These are phyloP conservation scores for Lipotes vexillifer DNA, from an alignment of 2,113 vertebrate species.

Conservation along the genomic window DNA sequence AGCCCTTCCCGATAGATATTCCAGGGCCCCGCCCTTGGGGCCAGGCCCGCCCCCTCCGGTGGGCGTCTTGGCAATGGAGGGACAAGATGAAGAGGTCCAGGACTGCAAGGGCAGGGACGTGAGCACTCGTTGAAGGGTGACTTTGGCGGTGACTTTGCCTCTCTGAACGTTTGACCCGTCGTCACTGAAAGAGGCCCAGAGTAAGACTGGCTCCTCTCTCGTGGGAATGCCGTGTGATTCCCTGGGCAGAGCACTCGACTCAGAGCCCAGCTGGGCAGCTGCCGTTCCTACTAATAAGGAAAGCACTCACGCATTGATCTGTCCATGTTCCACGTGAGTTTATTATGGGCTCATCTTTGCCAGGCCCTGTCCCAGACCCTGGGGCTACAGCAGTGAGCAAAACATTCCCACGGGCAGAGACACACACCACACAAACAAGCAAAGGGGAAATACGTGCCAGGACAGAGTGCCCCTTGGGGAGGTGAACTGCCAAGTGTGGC, in stretches of 20 bases:
- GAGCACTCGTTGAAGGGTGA: accelerated
- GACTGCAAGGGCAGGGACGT: neutral
- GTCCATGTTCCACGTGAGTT: neutral
- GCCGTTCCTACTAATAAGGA: neutral
- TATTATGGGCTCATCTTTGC: neutral
- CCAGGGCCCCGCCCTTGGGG: neutral
- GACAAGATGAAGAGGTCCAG: neutral
- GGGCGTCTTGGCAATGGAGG: accelerated
- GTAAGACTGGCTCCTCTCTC: accelerated
- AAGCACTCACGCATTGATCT: accelerated
- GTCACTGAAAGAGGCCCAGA: too few relatives aligned
- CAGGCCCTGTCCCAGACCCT: neutral
- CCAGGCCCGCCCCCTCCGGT: neutral
- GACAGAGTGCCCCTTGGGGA: neutral
- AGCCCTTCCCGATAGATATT: neutral
- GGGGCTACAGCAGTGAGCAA: neutral
- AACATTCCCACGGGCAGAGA: neutral
- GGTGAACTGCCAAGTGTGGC: accelerated
- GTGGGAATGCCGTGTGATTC: accelerated
- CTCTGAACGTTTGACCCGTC: neutral
- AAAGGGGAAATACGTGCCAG: accelerated
- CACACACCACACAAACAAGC: accelerated
- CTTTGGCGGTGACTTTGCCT: neutral
- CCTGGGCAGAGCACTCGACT: neutral
- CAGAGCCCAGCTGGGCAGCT: neutral